A percentile compares a stretch with the other conserved stretches of the same genome.
phyloP scores from a whole-genome alignment of 2,113 vertebrate genomes.

The Eleginops maclovinus region DNA sequence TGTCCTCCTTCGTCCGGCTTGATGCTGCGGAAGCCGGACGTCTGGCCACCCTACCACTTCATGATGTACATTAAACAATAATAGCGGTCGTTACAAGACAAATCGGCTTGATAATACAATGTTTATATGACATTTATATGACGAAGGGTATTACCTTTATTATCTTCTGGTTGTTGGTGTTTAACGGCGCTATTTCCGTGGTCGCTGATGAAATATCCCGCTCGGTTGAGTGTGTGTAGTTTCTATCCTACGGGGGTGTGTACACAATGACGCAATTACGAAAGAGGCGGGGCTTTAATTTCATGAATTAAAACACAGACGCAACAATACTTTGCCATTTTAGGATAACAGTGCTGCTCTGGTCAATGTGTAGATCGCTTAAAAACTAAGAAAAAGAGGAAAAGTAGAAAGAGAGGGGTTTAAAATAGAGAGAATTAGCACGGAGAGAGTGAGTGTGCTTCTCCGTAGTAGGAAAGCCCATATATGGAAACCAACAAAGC shows the following conservation, averaged over 20 bases:
- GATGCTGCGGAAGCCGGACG: too few species aligned
- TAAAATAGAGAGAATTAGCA: neutral
- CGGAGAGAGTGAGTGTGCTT: neutral
- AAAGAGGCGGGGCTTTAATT: neutral
- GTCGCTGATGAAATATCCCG: constrained; percentile 59
- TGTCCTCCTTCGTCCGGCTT: too few species aligned
- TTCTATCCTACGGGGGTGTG: constrained; percentile 19
- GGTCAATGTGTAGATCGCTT: too few species aligned
- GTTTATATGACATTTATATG: neutral
- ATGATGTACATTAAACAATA: neutral
- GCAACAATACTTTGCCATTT: neutral
- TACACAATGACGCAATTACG: constrained; percentile 13
- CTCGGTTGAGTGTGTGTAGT: neutral
- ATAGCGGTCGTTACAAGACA: neutral
- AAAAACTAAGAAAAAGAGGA: neutral
- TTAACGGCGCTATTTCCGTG: neutral
- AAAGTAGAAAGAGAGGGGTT: neutral
- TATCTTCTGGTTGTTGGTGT: neutral
- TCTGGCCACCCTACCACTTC: too few species aligned
- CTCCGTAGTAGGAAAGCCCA: constrained; percentile 41
- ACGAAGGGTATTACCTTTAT: constrained; percentile 41
- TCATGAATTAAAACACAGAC: constrained; percentile 34
- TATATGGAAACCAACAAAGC: constrained; percentile 41
- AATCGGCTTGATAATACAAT: neutral
- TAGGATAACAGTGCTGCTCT: too few species aligned